Evolutionary conservation across 2,113 vertebrate species (phyloP).

Genomic region (Cynoglossus semilaevis): DNA sequence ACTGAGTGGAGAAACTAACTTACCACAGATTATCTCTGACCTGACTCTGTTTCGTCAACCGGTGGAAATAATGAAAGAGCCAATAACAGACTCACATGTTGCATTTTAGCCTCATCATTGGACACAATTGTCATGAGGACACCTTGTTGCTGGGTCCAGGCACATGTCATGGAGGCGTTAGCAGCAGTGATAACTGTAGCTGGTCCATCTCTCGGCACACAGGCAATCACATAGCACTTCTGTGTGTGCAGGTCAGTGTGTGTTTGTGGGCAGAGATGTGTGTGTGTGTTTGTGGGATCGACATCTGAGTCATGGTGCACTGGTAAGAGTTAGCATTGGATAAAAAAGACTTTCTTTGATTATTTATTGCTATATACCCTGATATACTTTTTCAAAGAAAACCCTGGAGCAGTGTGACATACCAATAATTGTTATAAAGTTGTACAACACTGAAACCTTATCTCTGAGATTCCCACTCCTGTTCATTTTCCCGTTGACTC

Average conservation of each 20-base stretch:
- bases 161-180: slow-evolving; percentile 42
- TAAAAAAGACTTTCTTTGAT: too few species aligned
- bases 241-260: slow-evolving; percentile 13
- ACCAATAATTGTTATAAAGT: too few species aligned
- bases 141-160: slow-evolving; percentile 2
- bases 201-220: slow-evolving; percentile 31
- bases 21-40: background rate
- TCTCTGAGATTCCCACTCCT: too few species aligned
- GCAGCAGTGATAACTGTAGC: slow-evolving; percentile 28
- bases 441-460: too few species aligned
- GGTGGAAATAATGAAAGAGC: background rate
- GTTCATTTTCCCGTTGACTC: too few species aligned
- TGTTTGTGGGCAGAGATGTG: slow-evolving; percentile 13
- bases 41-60: background rate
- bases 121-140: background rate
- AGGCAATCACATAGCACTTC: slow-evolving; percentile 35
- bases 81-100: background rate
- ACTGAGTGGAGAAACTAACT: slow-evolving; percentile 2
- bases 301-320: background rate
- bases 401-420: too few species aligned
- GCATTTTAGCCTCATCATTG: background rate
- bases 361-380: too few species aligned
- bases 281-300: slow-evolving; percentile 23
- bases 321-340: too few species aligned
- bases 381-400: too few species aligned